Evolutionary conservation across 2,113 vertebrate species (phyloP).

Genomic region (Poeciliopsis turrubarensis): DNA sequence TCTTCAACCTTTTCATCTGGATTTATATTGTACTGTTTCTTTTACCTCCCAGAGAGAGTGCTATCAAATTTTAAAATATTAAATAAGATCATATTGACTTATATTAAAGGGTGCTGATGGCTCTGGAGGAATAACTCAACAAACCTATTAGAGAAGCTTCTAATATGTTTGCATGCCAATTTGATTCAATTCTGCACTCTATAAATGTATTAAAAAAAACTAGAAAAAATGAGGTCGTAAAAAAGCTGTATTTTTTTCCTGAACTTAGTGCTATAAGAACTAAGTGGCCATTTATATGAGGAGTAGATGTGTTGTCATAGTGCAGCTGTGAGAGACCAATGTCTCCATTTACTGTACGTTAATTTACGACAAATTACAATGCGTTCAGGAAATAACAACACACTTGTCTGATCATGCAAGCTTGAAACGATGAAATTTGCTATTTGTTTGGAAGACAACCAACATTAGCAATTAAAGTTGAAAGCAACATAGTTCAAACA

Average conservation of each 20-base stretch:
- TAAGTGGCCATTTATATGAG: no score
- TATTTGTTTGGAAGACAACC: background rate
- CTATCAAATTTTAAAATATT: constrained; percentile 9
- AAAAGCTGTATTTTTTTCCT: no score
- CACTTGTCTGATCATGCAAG: background rate
- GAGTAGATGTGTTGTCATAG: no score
- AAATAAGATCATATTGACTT: background rate
- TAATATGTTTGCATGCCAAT: background rate
- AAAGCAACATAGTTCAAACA: background rate
- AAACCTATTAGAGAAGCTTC: constrained; percentile 9
- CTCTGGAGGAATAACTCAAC: constrained; percentile 41
- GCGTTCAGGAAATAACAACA: background rate
- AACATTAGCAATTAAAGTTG: background rate
- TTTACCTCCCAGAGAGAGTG: background rate
- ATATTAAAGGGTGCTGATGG: background rate
- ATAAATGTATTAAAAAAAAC: background rate
- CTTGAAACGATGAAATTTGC: background rate
- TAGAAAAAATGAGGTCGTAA: no score
- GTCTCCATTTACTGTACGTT: no score
- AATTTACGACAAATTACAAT: no score
- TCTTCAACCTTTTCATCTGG: constrained; percentile 15
- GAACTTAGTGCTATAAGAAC: no score
- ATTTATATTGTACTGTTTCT: background rate
- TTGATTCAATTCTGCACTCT: background rate
- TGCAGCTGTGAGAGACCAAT: no score